Evolutionary conservation across 2,113 vertebrate species (phyloP).

Genomic region (Lophochroa leadbeateri): DNA sequence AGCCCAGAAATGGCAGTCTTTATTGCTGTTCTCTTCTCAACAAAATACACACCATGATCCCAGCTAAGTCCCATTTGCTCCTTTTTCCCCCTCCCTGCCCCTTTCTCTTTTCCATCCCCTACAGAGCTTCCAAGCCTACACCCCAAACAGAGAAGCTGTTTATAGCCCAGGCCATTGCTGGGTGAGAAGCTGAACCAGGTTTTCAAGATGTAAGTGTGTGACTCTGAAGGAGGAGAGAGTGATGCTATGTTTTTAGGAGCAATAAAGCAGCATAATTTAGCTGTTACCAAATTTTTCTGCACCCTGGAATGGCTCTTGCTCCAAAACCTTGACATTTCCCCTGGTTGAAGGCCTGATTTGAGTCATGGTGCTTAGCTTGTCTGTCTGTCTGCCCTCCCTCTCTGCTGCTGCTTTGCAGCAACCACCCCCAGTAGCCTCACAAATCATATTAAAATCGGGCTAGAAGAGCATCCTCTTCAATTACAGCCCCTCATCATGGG

Average conservation of each 20-base stretch:
- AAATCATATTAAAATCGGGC: not conserved
- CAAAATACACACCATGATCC: accelerated
- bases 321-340: not conserved
- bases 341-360: not conserved
- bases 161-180: not conserved
- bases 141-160: not conserved
- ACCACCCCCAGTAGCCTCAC: not conserved
- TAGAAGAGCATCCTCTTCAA: not conserved
- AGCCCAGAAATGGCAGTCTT: accelerated
- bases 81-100: not conserved
- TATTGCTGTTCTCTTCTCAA: not conserved
- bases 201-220: not conserved
- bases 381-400: not conserved
- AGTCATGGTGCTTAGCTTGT: not conserved
- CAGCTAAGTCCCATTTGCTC: not conserved
- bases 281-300: not conserved
- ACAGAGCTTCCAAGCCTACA: not conserved
- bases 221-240: not conserved
- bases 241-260: not conserved
- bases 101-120: not conserved
- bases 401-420: not conserved
- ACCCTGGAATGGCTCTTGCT: not conserved
- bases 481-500: not conserved
- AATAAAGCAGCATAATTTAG: not conserved
- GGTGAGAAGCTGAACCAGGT: not conserved